Evolutionary conservation across 2,113 vertebrate species (phyloP).

Genomic region (Oreotrochilus melanogaster): DNA sequence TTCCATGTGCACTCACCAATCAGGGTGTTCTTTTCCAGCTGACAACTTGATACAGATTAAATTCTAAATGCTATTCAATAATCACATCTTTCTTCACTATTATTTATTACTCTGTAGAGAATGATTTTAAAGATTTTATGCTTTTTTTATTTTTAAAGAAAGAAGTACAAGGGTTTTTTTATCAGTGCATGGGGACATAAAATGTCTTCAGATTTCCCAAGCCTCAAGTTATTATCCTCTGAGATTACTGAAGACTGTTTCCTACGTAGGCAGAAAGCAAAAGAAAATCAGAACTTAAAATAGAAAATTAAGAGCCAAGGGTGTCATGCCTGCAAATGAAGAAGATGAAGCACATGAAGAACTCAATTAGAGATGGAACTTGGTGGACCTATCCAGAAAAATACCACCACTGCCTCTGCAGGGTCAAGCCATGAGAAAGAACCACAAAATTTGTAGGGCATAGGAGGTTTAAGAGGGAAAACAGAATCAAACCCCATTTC

Average conservation of each 20-base stretch:
- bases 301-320: not conserved
- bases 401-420: not conserved
- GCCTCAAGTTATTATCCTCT: not conserved
- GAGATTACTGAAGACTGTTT: not conserved
- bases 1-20: not conserved
- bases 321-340: not conserved
- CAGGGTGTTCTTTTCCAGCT: not conserved
- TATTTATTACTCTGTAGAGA: not conserved
- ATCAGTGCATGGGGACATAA: not conserved
- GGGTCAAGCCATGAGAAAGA: not conserved
- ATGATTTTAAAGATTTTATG: not conserved
- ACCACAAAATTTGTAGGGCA: not conserved
- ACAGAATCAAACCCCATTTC: not conserved
- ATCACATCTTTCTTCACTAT: not conserved
- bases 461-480: not conserved
- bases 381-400: not conserved
- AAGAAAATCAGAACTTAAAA: not conserved
- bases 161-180: not conserved
- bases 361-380: not conserved
- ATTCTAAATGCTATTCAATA: not conserved
- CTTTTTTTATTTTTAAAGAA: not conserved
- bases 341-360: not conserved
- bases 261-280: not conserved
- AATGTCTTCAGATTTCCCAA: not conserved
- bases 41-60: not conserved